A percentile compares a stretch with the other conserved stretches of the same genome.
phyloP scores from a whole-genome alignment of 1,140 invertebrate species.

The Drosophila sproati region DNA sequence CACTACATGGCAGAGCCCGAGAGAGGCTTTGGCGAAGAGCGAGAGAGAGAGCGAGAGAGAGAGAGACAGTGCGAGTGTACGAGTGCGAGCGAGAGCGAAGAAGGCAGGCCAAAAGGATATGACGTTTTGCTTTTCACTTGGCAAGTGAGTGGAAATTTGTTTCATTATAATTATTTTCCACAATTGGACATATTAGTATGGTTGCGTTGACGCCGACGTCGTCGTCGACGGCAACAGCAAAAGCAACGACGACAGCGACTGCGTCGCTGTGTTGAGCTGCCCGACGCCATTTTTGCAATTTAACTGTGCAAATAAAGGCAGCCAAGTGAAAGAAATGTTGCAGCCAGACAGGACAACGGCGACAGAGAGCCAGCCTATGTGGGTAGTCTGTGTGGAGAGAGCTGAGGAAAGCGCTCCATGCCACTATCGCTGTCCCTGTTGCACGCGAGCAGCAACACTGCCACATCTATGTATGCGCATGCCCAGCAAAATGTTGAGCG shows the following conservation, averaged over 20 bases:
- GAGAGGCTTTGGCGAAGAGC: constrained; percentile 6
- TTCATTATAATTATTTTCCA: constrained; percentile 85
- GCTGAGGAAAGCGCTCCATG: constrained; percentile 22
- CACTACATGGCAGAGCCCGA: constrained; percentile 21
- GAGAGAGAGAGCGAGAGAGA: neutral
- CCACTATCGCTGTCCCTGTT: constrained; percentile 33
- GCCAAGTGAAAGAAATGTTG: constrained; percentile 67
- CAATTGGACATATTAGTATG: constrained; percentile 85
- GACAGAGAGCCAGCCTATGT: constrained; percentile 13
- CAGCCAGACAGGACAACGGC: constrained; percentile 53
- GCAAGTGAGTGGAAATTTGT: constrained; percentile 85
- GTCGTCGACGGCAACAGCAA: neutral
- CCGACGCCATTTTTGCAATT: constrained; percentile 80
- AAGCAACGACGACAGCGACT: neutral
- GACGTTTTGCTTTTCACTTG: constrained; percentile 80
- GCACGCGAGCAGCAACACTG: constrained; percentile 8
- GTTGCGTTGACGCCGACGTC: constrained; percentile 62
- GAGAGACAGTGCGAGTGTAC: neutral
- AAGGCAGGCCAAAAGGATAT: constrained; percentile 70
- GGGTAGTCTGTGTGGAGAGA: neutral
- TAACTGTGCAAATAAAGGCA: constrained; percentile 77
- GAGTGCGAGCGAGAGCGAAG: constrained; percentile 58
- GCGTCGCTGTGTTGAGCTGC: constrained; percentile 1
- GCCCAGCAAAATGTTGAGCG: constrained; percentile 24
- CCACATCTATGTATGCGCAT: constrained; percentile 16